Conservation (phyloP, 2,113 vertebrate genomes). For the Nicator chloris region DNA sequence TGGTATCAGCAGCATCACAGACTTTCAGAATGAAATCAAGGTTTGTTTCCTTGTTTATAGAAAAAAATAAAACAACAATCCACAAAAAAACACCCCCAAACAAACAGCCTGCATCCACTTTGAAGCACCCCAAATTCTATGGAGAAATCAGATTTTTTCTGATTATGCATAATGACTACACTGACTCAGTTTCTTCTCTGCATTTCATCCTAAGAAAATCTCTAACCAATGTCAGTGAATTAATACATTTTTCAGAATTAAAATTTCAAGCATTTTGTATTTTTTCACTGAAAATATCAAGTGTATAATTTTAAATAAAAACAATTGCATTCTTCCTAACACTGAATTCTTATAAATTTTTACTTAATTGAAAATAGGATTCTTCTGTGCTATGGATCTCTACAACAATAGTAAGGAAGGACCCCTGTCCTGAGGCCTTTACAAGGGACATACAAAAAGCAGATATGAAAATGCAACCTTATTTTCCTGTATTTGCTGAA, state of each 20-base stretch:
- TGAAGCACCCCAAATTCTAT: background rate
- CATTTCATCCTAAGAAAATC: background rate
- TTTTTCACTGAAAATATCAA: background rate
- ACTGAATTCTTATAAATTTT: background rate
- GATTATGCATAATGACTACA: background rate
- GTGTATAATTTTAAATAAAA: background rate
- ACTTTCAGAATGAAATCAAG: background rate
- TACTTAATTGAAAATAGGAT: background rate
- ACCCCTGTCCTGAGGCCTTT: background rate
- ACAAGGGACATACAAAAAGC: background rate
- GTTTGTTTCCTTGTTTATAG: background rate
- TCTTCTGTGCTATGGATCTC: background rate
- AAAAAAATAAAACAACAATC: background rate
- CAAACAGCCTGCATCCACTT: fast-evolving
- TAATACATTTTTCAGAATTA: background rate
- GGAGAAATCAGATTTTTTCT: background rate
- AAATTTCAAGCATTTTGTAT: background rate
- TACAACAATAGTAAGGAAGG: background rate
- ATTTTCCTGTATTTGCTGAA: background rate
- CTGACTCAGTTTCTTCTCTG: background rate
- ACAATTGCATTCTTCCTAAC: background rate
- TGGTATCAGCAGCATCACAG: background rate
- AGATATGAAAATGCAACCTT: background rate
- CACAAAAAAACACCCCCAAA: background rate
- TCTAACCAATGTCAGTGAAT: background rate